A percentile compares a stretch with the other conserved stretches of the same genome.
phyloP scores from a whole-genome alignment of 2,888 invertebrate genomes.

The Halocaridina rubra region DNA sequence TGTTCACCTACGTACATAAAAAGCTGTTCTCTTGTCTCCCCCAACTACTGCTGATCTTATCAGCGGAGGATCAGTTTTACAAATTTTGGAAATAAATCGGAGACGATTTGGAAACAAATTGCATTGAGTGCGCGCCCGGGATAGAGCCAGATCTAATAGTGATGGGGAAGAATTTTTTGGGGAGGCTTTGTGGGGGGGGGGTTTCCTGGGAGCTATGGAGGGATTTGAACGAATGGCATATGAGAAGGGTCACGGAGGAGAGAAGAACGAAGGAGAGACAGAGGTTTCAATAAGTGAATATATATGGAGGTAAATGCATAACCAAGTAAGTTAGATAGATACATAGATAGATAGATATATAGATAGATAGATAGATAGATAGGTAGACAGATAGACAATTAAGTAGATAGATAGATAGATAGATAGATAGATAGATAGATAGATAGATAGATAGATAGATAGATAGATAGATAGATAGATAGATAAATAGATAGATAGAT shows the following conservation, averaged over 20 bases:
- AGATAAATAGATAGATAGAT: too few relatives aligned
- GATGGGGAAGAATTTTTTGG: background rate
- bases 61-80: conserved; percentile 47
- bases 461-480: too few relatives aligned
- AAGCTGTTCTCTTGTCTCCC: background rate
- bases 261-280: background rate
- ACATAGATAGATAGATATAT: too few relatives aligned
- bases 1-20: too few relatives aligned
- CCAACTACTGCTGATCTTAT: conserved; percentile 32
- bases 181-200: background rate
- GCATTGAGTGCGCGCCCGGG: conserved; percentile 37
- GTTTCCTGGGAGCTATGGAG: background rate
- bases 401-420: too few relatives aligned
- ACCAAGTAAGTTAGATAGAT: too few relatives aligned
- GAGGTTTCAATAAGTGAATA: too few relatives aligned
- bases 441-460: too few relatives aligned
- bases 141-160: conserved; percentile 27
- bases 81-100: conserved; percentile 44
- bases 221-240: background rate
- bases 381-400: too few relatives aligned
- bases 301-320: too few relatives aligned
- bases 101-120: conserved; percentile 49
- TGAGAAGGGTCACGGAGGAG: background rate
- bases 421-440: too few relatives aligned
- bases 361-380: too few relatives aligned